Base-by-base conservation (phyloP, 1,140 invertebrate genomes). In the Cephus cinctus region DNA sequence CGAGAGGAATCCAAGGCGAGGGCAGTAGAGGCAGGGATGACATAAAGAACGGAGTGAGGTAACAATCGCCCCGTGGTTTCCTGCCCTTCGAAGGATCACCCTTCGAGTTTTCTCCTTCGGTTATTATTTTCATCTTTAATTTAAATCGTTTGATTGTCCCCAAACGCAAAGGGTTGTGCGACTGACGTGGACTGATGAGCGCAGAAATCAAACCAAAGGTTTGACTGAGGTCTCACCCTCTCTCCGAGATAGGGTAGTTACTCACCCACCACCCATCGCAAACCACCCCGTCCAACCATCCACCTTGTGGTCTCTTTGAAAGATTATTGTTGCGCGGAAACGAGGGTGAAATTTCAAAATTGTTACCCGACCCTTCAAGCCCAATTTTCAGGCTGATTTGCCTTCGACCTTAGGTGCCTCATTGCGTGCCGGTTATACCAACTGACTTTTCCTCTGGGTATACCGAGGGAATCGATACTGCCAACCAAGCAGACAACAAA, bases 51-150 rank as follows among this genome's bases (percentile, higher is more conserved):
- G n/a, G n/a, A n/a, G n/a, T n/a, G n/a, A n/a, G n/a, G n/a, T n/a
- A n/a, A n/a, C n/a, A n/a, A n/a, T n/a, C n/a, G n/a, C n/a, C 62
- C 51, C 38, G 39, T 54, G 23, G n/a, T 47, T 41, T 46, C 27
- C 54, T 35, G 40, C 39, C 50, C 45, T 52, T 61, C 48, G 43
- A 35, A 19, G 20, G 54, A 50, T n/a, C 43, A 6, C 25, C 18
- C 4, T 14, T 21, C 48, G 25, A 27, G 6, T 6, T 8, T 27
- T 27, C 56, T 54, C 52, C 55, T 47, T 16, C 47, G 43, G 45
- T 61, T 63, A 60, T 62, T 65, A 62, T 64, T 69, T 64, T 60
- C 63, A 65, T 63, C 62, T 63, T 61, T 62, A 63, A 71, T 67
- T 69, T 50, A 47, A 66, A 43, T 55, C 56, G 59, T 61, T 59